Conservation (phyloP, 2,888 invertebrate genomes). For the Hydraecia micacea region DNA sequence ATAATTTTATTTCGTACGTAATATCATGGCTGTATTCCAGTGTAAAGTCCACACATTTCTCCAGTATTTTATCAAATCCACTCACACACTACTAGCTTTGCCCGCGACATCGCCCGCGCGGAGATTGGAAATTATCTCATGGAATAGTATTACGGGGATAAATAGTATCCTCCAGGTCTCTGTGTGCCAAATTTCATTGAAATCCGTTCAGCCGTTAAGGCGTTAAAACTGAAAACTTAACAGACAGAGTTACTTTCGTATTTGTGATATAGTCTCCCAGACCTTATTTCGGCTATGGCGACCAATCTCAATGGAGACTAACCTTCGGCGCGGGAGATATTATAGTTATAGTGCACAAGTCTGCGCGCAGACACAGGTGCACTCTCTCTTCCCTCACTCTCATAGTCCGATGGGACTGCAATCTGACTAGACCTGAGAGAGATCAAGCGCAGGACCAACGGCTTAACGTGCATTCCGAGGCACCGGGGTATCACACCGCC, state of each 20-base stretch:
- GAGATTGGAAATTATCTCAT: neutral
- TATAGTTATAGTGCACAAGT: neutral
- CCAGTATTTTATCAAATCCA: neutral
- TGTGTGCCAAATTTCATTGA: neutral
- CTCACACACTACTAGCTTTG: too few species aligned
- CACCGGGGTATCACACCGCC: neutral
- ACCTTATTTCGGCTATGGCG: too few species aligned
- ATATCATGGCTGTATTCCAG: neutral
- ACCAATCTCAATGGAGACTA: neutral
- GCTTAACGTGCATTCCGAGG: neutral
- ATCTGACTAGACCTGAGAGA: neutral
- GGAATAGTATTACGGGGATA: neutral
- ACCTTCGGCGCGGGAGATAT: neutral
- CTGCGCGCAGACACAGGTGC: neutral
- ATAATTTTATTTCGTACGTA: constrained; percentile 14
- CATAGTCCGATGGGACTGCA: neutral
- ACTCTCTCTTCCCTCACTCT: neutral
- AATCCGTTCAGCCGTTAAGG: neutral
- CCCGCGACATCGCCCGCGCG: neutral
- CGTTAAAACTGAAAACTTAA: neutral
- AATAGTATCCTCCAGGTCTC: neutral
- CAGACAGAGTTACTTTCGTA: too few species aligned
- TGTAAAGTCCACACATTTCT: neutral
- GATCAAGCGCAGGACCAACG: neutral
- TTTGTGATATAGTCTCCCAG: neutral